A percentile compares a stretch with the other conserved stretches of the same genome.
Conservation (phyloP, 2,888 invertebrate species). For the Timema cristinae region DNA sequence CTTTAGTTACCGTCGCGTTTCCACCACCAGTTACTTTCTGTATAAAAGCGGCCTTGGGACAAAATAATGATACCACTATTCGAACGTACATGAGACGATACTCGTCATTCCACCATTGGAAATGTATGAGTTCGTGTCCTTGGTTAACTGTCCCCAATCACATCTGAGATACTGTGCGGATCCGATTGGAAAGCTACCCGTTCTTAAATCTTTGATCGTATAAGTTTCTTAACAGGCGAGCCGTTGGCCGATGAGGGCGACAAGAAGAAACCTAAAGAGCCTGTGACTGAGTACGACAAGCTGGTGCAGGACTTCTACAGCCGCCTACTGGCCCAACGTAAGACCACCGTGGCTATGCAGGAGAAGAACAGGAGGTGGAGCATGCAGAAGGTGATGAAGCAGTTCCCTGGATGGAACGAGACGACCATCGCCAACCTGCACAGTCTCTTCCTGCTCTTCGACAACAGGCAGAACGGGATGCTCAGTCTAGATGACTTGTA, state of each 20-base stretch:
- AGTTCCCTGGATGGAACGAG: constrained; percentile 57
- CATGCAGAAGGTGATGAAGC: constrained; percentile 50
- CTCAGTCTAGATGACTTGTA: constrained; percentile 55
- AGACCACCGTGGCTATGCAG: constrained; percentile 52
- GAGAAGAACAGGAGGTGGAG: constrained; percentile 54
- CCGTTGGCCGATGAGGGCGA: constrained; percentile 35
- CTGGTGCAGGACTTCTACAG: constrained; percentile 53
- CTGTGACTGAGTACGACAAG: constrained; percentile 32
- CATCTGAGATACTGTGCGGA: too few species aligned
- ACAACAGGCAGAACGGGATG: constrained; percentile 56
- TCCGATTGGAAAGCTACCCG: too few species aligned
- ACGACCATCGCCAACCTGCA: constrained; percentile 56
- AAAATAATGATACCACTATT: too few species aligned
- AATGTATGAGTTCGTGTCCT: too few species aligned
- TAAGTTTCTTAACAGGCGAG: constrained; percentile 26
- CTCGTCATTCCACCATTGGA: too few species aligned
- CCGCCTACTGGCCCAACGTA: constrained; percentile 50
- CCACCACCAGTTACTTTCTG: too few species aligned
- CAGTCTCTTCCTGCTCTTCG: constrained; percentile 54
- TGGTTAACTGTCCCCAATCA: too few species aligned
- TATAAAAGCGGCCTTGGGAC: too few species aligned
- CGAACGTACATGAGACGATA: too few species aligned
- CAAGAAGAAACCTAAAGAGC: constrained; percentile 35
- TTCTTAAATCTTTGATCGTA: too few species aligned
- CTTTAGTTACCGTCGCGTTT: too few species aligned